phyloP scores from a whole-genome alignment of 2,113 vertebrate genomes.

The Micromys minutus region DNA sequence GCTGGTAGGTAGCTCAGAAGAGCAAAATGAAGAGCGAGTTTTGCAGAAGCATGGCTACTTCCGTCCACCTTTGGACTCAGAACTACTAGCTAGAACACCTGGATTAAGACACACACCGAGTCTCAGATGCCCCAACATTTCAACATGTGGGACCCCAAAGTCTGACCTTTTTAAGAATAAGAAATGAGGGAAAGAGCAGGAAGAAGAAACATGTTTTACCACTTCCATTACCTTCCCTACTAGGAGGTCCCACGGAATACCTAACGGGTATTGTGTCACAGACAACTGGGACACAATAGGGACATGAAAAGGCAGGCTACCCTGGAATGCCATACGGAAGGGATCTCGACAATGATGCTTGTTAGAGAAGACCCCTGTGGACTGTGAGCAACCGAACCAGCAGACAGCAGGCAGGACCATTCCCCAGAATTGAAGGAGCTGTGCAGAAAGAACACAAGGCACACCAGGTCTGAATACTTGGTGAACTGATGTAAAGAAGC shows the following conservation, averaged over 20 bases:
- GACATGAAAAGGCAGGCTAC: slow-evolving; percentile 49
- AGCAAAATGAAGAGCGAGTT: neutral
- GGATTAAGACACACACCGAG: neutral
- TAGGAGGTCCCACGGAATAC: neutral
- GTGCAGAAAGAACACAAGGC: slow-evolving; percentile 38
- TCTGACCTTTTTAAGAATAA: slow-evolving; percentile 14
- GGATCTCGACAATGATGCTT: slow-evolving; percentile 1
- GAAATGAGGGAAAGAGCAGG: neutral
- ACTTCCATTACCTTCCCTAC: neutral
- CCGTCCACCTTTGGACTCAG: neutral
- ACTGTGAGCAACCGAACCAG: slow-evolving; percentile 25
- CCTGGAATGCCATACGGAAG: neutral
- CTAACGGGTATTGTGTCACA: slow-evolving; percentile 7
- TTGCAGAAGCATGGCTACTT: neutral
- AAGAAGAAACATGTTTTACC: slow-evolving; percentile 2
- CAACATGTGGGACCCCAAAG: neutral
- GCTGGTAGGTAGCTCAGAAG: neutral
- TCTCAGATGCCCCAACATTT: slow-evolving; percentile 10
- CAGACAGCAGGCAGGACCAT: slow-evolving; percentile 45
- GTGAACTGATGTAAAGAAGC: slow-evolving; percentile 37
- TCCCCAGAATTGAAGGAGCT: slow-evolving; percentile 60
- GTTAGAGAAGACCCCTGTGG: slow-evolving; percentile 7
- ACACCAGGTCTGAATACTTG: slow-evolving; percentile 29
- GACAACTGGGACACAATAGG: neutral
- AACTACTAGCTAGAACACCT: neutral